phyloP scores from a whole-genome alignment of 2,797 vertebrate genomes.

The Anabacerthia variegaticeps region DNA sequence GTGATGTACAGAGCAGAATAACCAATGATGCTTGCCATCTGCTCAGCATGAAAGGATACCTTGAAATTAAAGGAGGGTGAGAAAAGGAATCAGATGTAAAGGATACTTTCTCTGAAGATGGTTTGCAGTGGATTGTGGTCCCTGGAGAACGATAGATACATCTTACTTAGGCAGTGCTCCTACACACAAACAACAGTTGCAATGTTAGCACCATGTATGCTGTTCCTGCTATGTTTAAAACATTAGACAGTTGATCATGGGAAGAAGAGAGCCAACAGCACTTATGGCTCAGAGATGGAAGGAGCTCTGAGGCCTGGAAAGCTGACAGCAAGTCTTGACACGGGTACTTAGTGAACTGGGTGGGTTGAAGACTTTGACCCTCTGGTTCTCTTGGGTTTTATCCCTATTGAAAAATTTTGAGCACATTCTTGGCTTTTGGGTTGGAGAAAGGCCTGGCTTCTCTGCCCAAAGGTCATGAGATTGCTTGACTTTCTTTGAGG shows the following conservation, averaged over 20 bases:
- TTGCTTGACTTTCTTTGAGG: background rate
- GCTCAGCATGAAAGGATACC: constrained; percentile 13
- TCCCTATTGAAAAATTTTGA: background rate
- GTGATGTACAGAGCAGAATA: background rate
- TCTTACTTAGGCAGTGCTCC: background rate
- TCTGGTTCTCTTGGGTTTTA: background rate
- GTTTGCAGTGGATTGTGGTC: background rate
- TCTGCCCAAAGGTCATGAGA: background rate
- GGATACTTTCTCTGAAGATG: background rate
- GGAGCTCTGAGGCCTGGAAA: background rate
- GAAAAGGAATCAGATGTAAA: constrained; percentile 22
- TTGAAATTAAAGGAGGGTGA: constrained; percentile 43
- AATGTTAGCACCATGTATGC: background rate
- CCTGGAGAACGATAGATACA: background rate
- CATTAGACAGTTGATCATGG: background rate
- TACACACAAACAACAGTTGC: background rate
- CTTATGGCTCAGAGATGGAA: background rate
- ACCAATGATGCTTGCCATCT: constrained; percentile 29
- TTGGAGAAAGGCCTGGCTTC: background rate
- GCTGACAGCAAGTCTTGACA: background rate
- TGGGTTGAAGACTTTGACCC: background rate
- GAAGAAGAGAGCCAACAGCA: background rate
- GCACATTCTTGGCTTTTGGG: background rate
- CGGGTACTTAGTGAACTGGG: background rate
- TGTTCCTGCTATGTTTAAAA: background rate